Evolutionary conservation across 2,888 invertebrate species (phyloP).

Genomic region (Acrobeloides nanus): DNA sequence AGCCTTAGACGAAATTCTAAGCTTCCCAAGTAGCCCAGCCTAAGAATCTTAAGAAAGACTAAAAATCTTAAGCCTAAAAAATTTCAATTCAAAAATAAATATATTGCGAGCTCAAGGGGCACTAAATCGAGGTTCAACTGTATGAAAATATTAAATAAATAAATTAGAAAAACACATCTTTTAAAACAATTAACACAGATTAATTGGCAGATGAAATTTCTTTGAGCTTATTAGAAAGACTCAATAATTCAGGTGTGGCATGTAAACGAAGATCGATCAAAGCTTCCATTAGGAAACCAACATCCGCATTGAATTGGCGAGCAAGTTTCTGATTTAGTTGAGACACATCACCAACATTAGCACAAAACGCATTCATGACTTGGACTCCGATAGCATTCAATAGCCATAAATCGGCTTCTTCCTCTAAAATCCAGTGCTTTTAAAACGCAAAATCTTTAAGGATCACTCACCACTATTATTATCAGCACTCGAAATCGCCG

Average conservation of each 20-base stretch:
- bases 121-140: no score
- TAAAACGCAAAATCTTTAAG: slow-evolving; percentile 8
- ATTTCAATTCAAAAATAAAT: no score
- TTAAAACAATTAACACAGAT: neutral
- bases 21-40: no score
- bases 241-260: slow-evolving; percentile 20
- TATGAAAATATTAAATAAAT: neutral
- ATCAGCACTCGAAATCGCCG: slow-evolving; percentile 17
- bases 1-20: no score
- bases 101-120: no score
- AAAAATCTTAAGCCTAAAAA: no score
- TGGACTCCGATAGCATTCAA: slow-evolving; percentile 18
- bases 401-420: slow-evolving; percentile 32
- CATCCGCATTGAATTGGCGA: slow-evolving; percentile 29
- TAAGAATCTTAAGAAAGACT: no score
- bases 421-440: slow-evolving; percentile 19
- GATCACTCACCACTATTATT: slow-evolving; percentile 4
- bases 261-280: slow-evolving; percentile 29
- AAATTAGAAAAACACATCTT: no score
- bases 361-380: slow-evolving; percentile 22
- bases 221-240: slow-evolving; percentile 16
- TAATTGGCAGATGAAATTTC: slow-evolving; percentile 4
- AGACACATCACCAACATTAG: slow-evolving; percentile 26
- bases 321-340: slow-evolving; percentile 16
- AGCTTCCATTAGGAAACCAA: slow-evolving; percentile 33